Percentiles rank a stretch among this genome's conserved stretches.
Conservation (phyloP, 2,797 vertebrate genomes). For the Limnodromus scolopaceus region DNA sequence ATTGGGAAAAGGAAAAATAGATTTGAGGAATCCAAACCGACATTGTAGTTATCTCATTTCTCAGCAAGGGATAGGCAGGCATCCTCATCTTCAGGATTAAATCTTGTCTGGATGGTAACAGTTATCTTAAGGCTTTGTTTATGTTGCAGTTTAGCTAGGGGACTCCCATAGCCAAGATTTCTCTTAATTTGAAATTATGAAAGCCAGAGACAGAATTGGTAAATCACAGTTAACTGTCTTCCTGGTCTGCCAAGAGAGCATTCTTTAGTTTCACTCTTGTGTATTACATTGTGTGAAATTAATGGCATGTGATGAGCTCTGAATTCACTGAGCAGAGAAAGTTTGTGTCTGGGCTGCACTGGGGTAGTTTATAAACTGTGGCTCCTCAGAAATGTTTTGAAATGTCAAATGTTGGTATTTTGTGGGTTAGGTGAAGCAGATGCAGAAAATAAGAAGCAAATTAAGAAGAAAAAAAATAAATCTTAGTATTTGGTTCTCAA, state of each 20-base stretch:
- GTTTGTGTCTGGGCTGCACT: constrained; percentile 7
- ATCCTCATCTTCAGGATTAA: not conserved
- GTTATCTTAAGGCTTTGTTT: not conserved
- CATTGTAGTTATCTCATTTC: not conserved
- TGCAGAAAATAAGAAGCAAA: not conserved
- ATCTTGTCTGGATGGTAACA: not conserved
- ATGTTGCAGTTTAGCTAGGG: not conserved
- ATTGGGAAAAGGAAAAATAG: not conserved
- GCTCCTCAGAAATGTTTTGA: constrained; percentile 25
- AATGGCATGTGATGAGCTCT: constrained; percentile 42
- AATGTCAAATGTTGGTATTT: constrained; percentile 28
- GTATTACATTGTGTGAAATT: constrained; percentile 42
- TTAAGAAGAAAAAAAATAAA: not conserved
- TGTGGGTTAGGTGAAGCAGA: constrained; percentile 7
- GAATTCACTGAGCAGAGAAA: constrained; percentile 21
- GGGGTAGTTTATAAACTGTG: not conserved
- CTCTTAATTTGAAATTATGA: not conserved
- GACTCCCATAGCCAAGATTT: not conserved
- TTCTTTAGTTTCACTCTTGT: constrained; percentile 31
- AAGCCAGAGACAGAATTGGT: not conserved
- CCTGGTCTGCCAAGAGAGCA: constrained; percentile 28
- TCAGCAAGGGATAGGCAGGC: not conserved
- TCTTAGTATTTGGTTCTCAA: not conserved
- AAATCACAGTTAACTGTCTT: not conserved
- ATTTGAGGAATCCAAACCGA: not conserved